Base-by-base conservation (phyloP, 2,113 vertebrate species). In the Toxotes jaculatrix region DNA sequence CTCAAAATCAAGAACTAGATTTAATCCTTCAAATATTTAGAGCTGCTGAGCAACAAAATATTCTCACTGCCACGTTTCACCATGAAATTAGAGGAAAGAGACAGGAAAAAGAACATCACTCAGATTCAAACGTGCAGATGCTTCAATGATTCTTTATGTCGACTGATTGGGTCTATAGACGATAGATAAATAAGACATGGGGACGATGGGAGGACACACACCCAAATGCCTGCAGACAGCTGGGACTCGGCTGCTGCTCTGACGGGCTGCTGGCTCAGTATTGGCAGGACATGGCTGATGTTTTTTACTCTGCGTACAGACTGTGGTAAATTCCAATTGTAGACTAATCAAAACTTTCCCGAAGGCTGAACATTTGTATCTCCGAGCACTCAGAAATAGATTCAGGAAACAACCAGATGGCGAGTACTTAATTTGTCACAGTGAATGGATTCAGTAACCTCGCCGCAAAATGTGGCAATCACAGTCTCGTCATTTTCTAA, bases 311-410 rank as follows among this genome's bases (percentile, higher is more conserved):
- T 5, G 27, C 42, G 7, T 56, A 32, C 34, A 69, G 8, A 62
- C 31, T 0, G 1, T 11, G 10, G 6, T 60, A 71, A 80, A 36
- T 21, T 66, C 31, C 70, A 74, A 4, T 36, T 56, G 61, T 21
- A 32, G n/a, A 32, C 21, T 47, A 71, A 85, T 77, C 67, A 64
- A 68, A 82, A 45, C 42, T 68, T 73, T 82, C 9, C 53, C 36
- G 32, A 4, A 45, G 62, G 36, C 10, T 45, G n/a, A 71, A 64
- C 45, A 56, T 66, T 72, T 62, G 65, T 23, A 4, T 3, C 21
- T 21, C 16, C 8, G 71, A 53, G 68, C 68, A 53, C 55, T 75
- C 40, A 60, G 13, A 40, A 61, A 69, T 0, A 23, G 12, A 79
- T 63, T 74, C 2, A 80, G 17, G 47, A 31, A 14, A 10, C 34